phyloP scores from a whole-genome alignment of 2,797 vertebrate genomes.

The Columba guinea region DNA sequence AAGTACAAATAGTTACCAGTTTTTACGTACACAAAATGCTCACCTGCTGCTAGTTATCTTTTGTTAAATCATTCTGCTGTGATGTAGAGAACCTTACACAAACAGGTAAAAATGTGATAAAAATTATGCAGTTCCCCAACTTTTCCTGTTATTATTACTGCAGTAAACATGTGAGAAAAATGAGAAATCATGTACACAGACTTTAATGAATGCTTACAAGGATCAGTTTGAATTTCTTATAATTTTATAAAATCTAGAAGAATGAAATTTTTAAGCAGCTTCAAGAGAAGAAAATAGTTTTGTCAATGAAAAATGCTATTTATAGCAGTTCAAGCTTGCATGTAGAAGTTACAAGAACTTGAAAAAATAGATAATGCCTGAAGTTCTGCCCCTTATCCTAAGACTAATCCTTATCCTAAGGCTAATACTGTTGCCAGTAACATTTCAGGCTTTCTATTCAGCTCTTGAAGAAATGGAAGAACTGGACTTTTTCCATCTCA shows the following conservation, averaged over 20 bases:
- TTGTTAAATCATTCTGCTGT: background rate
- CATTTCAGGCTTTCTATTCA: slow-evolving; percentile 77
- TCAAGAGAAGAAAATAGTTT: background rate
- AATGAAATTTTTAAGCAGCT: background rate
- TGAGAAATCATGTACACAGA: background rate
- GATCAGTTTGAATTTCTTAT: background rate
- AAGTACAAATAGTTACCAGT: background rate
- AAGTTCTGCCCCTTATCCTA: background rate
- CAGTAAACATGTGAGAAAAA: background rate
- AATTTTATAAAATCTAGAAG: background rate
- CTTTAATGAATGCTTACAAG: background rate
- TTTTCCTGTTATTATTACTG: background rate
- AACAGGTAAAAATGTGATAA: background rate
- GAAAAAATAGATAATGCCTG: background rate
- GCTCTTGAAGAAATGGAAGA: slow-evolving; percentile 78
- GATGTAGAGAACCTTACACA: background rate
- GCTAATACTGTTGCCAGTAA: slow-evolving; percentile 69
- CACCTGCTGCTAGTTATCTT: background rate
- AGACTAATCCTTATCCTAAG: background rate
- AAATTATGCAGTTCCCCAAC: background rate
- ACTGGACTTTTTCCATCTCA: slow-evolving; percentile 82
- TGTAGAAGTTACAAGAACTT: background rate
- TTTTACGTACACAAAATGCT: background rate
- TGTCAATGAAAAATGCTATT: background rate
- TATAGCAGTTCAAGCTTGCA: background rate